Base-by-base conservation (phyloP, 2,113 vertebrate species). In the Xiphophorus maculatus region DNA sequence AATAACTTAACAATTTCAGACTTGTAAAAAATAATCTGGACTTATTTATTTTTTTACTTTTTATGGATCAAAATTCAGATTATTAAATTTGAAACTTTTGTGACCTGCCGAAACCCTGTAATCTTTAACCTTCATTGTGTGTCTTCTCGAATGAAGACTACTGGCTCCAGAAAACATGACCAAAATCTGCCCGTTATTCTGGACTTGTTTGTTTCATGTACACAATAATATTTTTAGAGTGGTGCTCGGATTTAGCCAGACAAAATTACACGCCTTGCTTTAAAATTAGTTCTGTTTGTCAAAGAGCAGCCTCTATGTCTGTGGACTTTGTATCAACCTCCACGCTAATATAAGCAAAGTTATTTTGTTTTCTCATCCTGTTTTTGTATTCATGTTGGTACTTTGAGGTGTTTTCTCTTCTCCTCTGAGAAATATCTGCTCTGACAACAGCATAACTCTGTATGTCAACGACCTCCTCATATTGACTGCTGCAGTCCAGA, bases 401-500 rank as follows among this genome's bases (percentile, higher is more conserved):
- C 64, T 71, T 25, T 78, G 30, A 42, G 40, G 48, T 73, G 44
- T 32, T 44, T 54, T 30, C 58, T 69, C 29, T 62, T 32, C 62
- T 70, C 19, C 48, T 72, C 22, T 1, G 28, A 58, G 42, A 64
- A 58, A 68, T 28, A 61, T 19, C 63, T 28, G 11, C 30, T 22
- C 51, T 42, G 10, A 74, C 68, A 12, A 62, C 30, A 44, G 32
- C 28, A 68, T 75, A 66, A 79, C 28, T 80, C 81, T 78, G 84
- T 67, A 73, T 63, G 61, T 89, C 69, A 48, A 60, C 30, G 69
- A 63, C 29, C 63, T 62, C 74, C 80, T 81, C 82, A 71, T 69
- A 87, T 69, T 68, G 58, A 81, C 32, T 76, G 66, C 76, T 81
- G 87, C 81, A 83, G 82, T 86, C 78, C 86, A 69, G 84, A 85